phyloP scores from a whole-genome alignment of 2,113 vertebrate genomes.

The Pristiophorus japonicus region DNA sequence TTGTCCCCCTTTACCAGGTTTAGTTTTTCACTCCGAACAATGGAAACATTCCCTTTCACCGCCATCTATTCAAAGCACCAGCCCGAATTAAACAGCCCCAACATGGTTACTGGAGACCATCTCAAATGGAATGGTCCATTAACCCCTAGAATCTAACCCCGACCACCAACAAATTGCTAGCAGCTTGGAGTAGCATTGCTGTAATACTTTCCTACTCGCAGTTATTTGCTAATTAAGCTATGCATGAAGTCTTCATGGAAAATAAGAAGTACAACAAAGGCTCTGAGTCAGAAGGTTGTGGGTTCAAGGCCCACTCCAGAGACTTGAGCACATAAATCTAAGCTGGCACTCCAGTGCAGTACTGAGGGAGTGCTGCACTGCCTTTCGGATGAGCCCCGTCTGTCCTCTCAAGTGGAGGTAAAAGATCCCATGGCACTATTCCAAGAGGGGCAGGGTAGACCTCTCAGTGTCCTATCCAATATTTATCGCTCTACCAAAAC shows the following conservation, averaged over 20 bases:
- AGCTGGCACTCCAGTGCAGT: neutral
- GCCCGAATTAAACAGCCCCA: neutral
- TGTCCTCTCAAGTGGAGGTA: neutral
- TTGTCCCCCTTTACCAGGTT: neutral
- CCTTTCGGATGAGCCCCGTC: neutral
- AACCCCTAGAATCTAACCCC: neutral
- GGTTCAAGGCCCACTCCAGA: neutral
- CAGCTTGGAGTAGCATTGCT: neutral
- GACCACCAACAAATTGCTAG: conserved; percentile 14
- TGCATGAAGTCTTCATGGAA: neutral
- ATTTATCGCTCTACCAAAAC: neutral
- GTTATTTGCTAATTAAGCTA: neutral
- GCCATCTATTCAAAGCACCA: neutral
- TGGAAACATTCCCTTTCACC: neutral
- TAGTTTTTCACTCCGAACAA: conserved; percentile 17
- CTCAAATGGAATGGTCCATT: neutral
- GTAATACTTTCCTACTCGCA: conserved; percentile 7
- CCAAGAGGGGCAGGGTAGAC: neutral
- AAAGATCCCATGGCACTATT: neutral
- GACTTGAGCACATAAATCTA: neutral
- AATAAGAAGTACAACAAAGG: neutral
- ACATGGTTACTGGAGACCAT: neutral
- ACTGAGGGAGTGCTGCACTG: neutral
- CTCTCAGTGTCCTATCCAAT: neutral
- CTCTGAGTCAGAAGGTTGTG: neutral